A percentile compares a stretch with the other conserved stretches of the same genome.
Evolutionary conservation across 2,888 invertebrate species (phyloP).

Genomic region (Holacanthella duospinosa): DNA sequence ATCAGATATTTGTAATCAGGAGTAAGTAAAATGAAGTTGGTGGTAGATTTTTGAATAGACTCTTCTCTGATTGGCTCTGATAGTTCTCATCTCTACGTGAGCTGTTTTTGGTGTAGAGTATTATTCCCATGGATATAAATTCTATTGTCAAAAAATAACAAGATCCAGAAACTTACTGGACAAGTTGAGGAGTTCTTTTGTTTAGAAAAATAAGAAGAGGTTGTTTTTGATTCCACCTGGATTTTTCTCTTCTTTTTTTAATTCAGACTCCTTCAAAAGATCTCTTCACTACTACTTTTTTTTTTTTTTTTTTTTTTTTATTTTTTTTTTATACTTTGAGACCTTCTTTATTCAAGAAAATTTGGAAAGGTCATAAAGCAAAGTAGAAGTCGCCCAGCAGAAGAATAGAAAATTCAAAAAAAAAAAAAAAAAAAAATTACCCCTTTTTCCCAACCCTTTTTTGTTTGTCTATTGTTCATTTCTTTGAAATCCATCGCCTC

Average conservation of each 20-base stretch:
- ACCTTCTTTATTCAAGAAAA: too few relatives aligned
- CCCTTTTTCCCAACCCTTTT: background rate
- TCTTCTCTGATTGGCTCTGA: background rate
- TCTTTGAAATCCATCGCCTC: background rate
- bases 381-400: background rate
- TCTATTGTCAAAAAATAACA: background rate
- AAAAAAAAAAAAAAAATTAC: too few relatives aligned
- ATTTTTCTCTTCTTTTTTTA: background rate
- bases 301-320: too few relatives aligned
- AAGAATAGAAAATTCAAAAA: too few relatives aligned
- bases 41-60: too few relatives aligned
- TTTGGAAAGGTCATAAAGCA: background rate
- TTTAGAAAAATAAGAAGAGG: background rate
- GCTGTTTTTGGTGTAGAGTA: too few relatives aligned
- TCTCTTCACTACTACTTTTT: background rate
- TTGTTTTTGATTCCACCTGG: constrained; percentile 2
- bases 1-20: background rate
- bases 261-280: too few relatives aligned
- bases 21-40: background rate
- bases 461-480: background rate
- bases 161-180: background rate
- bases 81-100: background rate
- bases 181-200: background rate
- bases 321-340: too few relatives aligned
- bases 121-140: background rate